A percentile compares a stretch with the other conserved stretches of the same genome.
These are phyloP conservation scores for Pyrocoelia pectoralis DNA, from an alignment of 2,888 invertebrate genomes.

Conservation along the genomic window DNA sequence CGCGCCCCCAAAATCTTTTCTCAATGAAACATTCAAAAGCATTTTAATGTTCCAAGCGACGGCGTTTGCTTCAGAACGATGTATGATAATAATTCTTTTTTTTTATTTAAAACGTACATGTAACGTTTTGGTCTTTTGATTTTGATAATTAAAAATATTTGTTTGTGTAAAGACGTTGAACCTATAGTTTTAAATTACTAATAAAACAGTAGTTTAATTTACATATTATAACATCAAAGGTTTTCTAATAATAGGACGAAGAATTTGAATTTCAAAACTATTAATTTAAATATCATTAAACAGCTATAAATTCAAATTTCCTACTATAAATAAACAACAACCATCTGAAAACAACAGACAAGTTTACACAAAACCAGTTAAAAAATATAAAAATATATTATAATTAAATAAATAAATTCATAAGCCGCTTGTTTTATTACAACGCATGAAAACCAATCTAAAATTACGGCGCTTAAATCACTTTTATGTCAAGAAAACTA, in stretches of 20 bases:
- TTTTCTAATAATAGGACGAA: neutral
- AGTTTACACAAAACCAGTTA: neutral
- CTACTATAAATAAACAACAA: neutral
- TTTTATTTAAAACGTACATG: neutral
- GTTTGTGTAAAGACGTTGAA: neutral
- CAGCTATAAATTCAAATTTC: neutral
- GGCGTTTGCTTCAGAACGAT: no score
- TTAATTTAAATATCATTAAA: neutral
- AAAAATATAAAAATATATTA: neutral
- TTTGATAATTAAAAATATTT: neutral
- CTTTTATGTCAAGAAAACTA: neutral
- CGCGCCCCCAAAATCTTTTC: no score
- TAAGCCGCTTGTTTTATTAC: neutral
- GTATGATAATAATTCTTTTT: no score
- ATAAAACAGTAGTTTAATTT: constrained; percentile 1
- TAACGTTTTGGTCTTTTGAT: constrained; percentile 1
- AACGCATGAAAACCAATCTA: neutral
- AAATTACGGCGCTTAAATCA: neutral
- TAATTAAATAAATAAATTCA: neutral
- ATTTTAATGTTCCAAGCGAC: no score
- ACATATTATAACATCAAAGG: neutral
- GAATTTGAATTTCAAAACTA: constrained; percentile 1
- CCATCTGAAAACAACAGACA: neutral
- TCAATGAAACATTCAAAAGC: no score
- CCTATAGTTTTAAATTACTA: neutral